Percentiles rank a stretch among this genome's conserved stretches.
These are phyloP conservation scores for Opisthograptis luteolata DNA, from an alignment of 2,888 invertebrate species.

Conservation along the genomic window DNA sequence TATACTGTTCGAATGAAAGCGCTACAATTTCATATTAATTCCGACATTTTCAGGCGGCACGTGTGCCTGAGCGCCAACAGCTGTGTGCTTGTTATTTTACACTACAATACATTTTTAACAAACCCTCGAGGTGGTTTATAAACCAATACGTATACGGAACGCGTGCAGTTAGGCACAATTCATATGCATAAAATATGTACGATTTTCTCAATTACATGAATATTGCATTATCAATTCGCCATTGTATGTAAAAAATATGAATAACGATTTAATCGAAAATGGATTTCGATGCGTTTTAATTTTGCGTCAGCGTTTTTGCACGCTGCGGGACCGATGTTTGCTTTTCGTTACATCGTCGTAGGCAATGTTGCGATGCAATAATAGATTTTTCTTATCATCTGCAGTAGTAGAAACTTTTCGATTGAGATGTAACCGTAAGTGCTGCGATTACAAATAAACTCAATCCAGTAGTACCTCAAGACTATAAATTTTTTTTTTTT, in stretches of 20 bases:
- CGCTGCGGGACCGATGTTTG: background rate
- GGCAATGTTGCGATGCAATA: background rate
- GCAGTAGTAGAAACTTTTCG: too few species aligned
- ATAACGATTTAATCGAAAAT: background rate
- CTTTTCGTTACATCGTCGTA: constrained; percentile 3
- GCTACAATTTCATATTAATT: constrained; percentile 50
- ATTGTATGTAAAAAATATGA: background rate
- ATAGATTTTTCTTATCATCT: too few species aligned
- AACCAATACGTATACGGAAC: constrained; percentile 25
- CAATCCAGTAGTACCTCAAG: too few species aligned
- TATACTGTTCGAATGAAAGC: constrained; percentile 52
- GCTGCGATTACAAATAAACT: too few species aligned
- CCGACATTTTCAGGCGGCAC: constrained; percentile 44
- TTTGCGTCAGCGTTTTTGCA: background rate
- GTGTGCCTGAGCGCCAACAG: constrained; percentile 46
- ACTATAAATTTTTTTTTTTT: too few species aligned
- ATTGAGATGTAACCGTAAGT: too few species aligned
- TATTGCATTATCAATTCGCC: constrained; percentile 16
- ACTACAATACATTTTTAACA: constrained; percentile 55
- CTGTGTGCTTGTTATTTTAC: constrained; percentile 53
- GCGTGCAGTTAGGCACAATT: constrained; percentile 45
- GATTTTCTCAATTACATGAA: constrained; percentile 29
- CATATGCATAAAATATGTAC: too few species aligned
- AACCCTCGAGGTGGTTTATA: constrained; percentile 35
- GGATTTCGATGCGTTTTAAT: background rate